Base-by-base conservation (phyloP, 2,888 invertebrate species). In the Cryptocephalus moraei region DNA sequence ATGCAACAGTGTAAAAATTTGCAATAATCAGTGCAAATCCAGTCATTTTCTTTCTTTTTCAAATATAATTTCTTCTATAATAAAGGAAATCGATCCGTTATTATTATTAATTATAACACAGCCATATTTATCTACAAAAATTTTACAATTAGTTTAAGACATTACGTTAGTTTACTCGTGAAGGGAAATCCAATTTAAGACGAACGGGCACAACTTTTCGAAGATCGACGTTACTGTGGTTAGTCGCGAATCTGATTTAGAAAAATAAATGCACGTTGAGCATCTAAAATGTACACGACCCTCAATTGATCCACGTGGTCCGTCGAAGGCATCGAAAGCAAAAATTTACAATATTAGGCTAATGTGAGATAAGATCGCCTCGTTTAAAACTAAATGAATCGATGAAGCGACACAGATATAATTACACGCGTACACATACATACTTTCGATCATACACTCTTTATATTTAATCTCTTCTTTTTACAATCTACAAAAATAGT, bases 111-210 rank as follows among this genome's bases (percentile, higher is more conserved):
- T 12, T 44, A 49, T 56, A 65, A 65, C 65, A 65, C 65, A 65
- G 65, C 65, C 65, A 65, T 64, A 63, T 63, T 63, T 58, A 57
- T 62, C 63, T 64, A 64, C 61, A 55, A 46, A 49, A n/a, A 50
- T 49, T 56, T 54, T 48, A 54, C 55, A 51, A 52, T 47, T 41
- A 41, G 45, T 50, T 45, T 39, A 45, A 47, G 40, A 43, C 43
- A 38, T 41, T 36, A 11, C 12, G 11, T 4, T 22, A 22, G 6
- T 22, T 2, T 22, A 22, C 6, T 22, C 22, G 2, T 4, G 3
- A 22, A 22, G 22, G 22, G 22, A 22, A 22, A 22, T 22, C 6
- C 22, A 22, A 22, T 22, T 22, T 22, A 22, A 6, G 22, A 22
- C 22, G 22, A 22, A 22, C 22, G 22, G 22, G 6, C 3, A 22